These are phyloP conservation scores for Martes martes DNA, from an alignment of 2,113 vertebrate genomes.

Conservation along the genomic window DNA sequence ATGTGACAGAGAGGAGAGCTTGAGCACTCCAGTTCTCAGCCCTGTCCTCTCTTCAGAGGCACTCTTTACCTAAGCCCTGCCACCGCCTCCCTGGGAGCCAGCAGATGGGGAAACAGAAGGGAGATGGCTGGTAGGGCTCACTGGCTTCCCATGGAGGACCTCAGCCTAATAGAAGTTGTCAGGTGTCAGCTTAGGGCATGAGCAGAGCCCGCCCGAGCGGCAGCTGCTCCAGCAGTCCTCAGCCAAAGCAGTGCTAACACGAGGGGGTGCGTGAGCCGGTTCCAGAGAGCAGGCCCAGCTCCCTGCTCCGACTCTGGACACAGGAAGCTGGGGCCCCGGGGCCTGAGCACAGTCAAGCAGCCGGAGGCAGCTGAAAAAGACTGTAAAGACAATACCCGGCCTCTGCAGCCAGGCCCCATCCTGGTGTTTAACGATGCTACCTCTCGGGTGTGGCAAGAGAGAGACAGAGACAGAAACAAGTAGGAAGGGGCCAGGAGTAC, in stretches of 20 bases:
- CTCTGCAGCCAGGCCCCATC: background rate
- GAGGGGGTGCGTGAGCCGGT: background rate
- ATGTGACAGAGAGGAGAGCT: conserved; percentile 28
- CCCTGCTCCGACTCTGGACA: background rate
- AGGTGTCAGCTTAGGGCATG: conserved; percentile 73
- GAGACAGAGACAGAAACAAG: background rate
- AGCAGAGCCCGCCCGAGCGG: conserved; percentile 22
- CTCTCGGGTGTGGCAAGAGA: background rate
- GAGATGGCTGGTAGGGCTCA: conserved; percentile 65
- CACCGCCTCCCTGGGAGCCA: conserved; percentile 59
- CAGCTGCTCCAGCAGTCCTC: conserved; percentile 59
- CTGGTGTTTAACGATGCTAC: background rate
- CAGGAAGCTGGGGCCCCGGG: background rate
- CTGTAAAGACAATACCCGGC: background rate
- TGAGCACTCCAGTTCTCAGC: background rate
- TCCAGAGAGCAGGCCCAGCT: background rate
- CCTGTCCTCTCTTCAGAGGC: background rate
- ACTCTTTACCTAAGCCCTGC: conserved; percentile 58
- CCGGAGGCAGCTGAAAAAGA: background rate
- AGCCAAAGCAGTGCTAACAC: conserved; percentile 33
- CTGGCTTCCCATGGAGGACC: conserved; percentile 59
- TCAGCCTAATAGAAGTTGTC: conserved; percentile 79
- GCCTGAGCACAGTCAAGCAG: background rate
- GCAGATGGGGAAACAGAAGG: conserved; percentile 78
- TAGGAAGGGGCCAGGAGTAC: background rate